A percentile compares a stretch with the other conserved stretches of the same genome.
Evolutionary conservation across 2,113 vertebrate genomes (phyloP).

Genomic region (Forbesichthys agassizii): DNA sequence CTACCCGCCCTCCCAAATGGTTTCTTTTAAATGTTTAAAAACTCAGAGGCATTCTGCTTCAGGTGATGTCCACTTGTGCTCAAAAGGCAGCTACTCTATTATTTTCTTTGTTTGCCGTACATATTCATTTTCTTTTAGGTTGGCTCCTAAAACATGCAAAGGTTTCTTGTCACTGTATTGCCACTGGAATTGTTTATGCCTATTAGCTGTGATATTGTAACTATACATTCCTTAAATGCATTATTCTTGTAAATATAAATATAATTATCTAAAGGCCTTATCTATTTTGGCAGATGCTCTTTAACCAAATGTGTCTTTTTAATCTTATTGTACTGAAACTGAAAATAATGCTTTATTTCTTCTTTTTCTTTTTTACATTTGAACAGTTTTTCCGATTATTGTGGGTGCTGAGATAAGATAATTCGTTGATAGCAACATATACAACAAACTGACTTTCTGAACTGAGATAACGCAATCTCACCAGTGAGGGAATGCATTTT

Average conservation of each 20-base stretch:
- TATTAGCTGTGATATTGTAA: slow-evolving; percentile 57
- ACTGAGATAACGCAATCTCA: neutral
- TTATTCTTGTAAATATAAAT: slow-evolving; percentile 67
- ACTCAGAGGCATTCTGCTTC: slow-evolving; percentile 15
- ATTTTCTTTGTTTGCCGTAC: slow-evolving; percentile 39
- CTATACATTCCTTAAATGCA: slow-evolving; percentile 71
- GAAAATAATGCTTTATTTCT: slow-evolving; percentile 4
- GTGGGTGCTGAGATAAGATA: neutral
- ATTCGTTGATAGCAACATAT: neutral
- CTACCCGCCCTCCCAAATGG: neutral
- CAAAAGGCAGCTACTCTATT: slow-evolving; percentile 60
- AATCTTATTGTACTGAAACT: slow-evolving; percentile 5
- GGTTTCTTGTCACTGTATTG: slow-evolving; percentile 62
- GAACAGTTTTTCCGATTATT: slow-evolving; percentile 4
- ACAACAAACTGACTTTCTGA: neutral
- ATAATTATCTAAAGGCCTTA: slow-evolving; percentile 17
- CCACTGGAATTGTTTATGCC: slow-evolving; percentile 85
- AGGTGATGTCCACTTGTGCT: slow-evolving; percentile 20
- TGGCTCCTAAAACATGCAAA: slow-evolving; percentile 43
- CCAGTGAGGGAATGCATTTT: neutral
- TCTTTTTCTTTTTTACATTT: neutral
- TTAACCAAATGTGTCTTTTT: slow-evolving; percentile 9
- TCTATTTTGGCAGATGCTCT: slow-evolving; percentile 5
- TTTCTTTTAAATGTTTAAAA: slow-evolving; percentile 20
- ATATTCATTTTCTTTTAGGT: slow-evolving; percentile 36